phyloP scores from a whole-genome alignment of 1,140 invertebrate species.

The Meloidogyne exigua region DNA sequence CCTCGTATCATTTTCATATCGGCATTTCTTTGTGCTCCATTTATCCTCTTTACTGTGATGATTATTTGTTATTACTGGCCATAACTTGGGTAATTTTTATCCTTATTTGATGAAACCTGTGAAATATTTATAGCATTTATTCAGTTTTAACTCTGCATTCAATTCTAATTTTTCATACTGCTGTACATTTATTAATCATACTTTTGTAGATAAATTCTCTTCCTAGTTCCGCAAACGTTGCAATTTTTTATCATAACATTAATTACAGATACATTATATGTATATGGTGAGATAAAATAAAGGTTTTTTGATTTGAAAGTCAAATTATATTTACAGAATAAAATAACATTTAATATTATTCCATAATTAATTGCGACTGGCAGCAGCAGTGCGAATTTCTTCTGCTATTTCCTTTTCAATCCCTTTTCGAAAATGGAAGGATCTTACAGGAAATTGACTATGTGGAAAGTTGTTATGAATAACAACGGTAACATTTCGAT shows the following conservation, averaged over 20 bases:
- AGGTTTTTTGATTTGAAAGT: not conserved
- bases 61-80: not conserved
- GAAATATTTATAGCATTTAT: not conserved
- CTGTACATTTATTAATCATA: too few relatives aligned
- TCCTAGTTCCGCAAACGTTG: too few relatives aligned
- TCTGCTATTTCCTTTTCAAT: conserved; percentile 55
- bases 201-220: too few relatives aligned
- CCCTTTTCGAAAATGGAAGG: conserved; percentile 61
- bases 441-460: conserved; percentile 50
- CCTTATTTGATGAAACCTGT: not conserved
- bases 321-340: too few relatives aligned
- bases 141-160: not conserved
- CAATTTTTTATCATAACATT: too few relatives aligned
- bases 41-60: not conserved
- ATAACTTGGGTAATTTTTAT: not conserved
- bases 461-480: conserved; percentile 63
- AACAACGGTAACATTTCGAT: conserved; percentile 60
- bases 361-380: not conserved
- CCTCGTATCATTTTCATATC: not conserved
- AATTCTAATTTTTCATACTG: too few relatives aligned
- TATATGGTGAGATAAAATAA: too few relatives aligned
- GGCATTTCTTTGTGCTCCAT: not conserved
- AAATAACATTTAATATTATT: not conserved
- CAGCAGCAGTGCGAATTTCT: not conserved
- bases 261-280: too few relatives aligned